A percentile compares a stretch with the other conserved stretches of the same genome.
Conservation (phyloP, 2,797 vertebrate genomes). For the Bufotes viridis region DNA sequence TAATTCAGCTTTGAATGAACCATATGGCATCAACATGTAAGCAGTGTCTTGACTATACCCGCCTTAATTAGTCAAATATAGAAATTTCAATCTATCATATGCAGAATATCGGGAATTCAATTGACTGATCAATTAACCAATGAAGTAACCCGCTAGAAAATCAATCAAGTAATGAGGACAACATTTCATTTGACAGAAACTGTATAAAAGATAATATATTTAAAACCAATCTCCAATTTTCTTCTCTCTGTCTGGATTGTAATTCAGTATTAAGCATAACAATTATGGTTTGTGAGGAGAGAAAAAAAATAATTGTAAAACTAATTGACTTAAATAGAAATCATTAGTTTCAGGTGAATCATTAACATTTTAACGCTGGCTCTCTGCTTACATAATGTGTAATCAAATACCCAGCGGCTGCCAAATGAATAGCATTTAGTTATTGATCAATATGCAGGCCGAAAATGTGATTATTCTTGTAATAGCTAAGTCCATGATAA, state of each 20-base stretch:
- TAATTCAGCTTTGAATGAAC: not conserved
- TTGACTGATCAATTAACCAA: conserved; percentile 58
- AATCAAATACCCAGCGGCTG: conserved; percentile 35
- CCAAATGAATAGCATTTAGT: conserved; percentile 42
- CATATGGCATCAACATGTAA: not conserved
- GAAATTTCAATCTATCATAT: conserved; percentile 59
- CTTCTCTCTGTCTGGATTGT: conserved; percentile 29
- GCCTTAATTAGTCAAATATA: conserved; percentile 50
- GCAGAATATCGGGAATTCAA: conserved; percentile 52
- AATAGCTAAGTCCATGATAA: conserved; percentile 12
- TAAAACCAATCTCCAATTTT: conserved; percentile 58
- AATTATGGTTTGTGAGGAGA: conserved; percentile 38
- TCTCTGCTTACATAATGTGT: conserved; percentile 45
- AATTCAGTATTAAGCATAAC: conserved; percentile 53
- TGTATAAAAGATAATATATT: conserved; percentile 59
- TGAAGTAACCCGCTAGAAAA: conserved; percentile 39
- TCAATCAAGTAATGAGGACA: conserved; percentile 59
- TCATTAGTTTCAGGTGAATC: conserved; percentile 50
- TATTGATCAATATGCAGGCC: conserved; percentile 51
- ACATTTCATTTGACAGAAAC: conserved; percentile 59
- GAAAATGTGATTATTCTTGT: conserved; percentile 38
- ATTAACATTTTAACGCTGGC: conserved; percentile 49
- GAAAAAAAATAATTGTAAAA: conserved; percentile 55
- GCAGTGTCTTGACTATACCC: not conserved
- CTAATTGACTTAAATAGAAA: conserved; percentile 54